Percentiles rank a stretch among this genome's conserved stretches.
Evolutionary conservation across 2,888 invertebrate species (phyloP).

Genomic region (Orchestes rusci): DNA sequence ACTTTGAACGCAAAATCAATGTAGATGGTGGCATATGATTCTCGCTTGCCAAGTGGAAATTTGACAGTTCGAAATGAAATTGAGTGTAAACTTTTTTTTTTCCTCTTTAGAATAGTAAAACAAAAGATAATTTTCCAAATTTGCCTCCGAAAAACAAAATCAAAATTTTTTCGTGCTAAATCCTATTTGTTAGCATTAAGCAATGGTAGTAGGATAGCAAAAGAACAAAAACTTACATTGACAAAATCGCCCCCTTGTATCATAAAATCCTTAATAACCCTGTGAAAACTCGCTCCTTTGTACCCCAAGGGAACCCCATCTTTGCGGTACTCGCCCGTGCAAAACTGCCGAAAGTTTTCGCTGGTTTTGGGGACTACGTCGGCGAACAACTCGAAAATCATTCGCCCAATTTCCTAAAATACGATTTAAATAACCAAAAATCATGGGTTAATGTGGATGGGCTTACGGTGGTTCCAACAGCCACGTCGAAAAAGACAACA

Average conservation of each 20-base stretch:
- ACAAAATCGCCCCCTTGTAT: slow-evolving; percentile 99
- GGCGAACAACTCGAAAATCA: slow-evolving; percentile 96
- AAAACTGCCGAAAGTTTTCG: slow-evolving; percentile 97
- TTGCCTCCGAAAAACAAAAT: too few relatives aligned
- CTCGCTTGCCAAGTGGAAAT: too few relatives aligned
- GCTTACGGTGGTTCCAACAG: slow-evolving; percentile 85
- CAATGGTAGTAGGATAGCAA: too few relatives aligned
- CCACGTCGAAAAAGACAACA: slow-evolving; percentile 96
- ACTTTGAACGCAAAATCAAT: too few relatives aligned
- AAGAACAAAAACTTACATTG: too few relatives aligned
- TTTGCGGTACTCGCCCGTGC: slow-evolving; percentile 93
- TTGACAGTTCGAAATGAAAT: too few relatives aligned
- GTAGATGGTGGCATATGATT: too few relatives aligned
- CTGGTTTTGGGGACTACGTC: slow-evolving; percentile 95
- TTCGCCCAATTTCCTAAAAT: slow-evolving; percentile 82
- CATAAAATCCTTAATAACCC: slow-evolving; percentile 99
- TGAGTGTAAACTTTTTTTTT: too few relatives aligned
- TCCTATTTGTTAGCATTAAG: too few relatives aligned
- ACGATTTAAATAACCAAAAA: background rate
- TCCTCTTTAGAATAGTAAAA: too few relatives aligned
- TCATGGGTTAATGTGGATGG: slow-evolving; percentile 1
- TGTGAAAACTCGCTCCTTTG: slow-evolving; percentile 93
- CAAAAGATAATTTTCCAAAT: too few relatives aligned
- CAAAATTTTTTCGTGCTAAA: too few relatives aligned
- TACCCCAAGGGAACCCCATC: slow-evolving; percentile 96